A percentile compares a stretch with the other conserved stretches of the same genome.
These are phyloP conservation scores for Myotis myotis DNA, from an alignment of 2,797 vertebrate genomes.

Conservation along the genomic window DNA sequence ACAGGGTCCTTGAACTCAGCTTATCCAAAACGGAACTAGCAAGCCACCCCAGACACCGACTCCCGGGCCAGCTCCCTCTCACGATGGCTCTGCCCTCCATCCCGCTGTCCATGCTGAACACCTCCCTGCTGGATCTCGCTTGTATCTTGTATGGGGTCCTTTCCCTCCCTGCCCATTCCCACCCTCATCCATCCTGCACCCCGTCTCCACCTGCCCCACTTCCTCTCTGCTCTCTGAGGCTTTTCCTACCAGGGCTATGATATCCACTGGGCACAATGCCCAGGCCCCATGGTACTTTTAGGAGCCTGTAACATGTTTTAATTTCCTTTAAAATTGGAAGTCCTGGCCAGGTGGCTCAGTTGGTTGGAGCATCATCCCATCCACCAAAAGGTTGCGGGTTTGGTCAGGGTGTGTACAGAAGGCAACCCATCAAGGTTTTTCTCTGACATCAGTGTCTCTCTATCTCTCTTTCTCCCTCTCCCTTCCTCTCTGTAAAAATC, in stretches of 20 bases:
- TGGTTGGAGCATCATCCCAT: neutral
- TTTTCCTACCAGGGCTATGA: neutral
- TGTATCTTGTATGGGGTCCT: neutral
- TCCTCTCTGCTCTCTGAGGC: neutral
- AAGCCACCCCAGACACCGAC: accelerated
- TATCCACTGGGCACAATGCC: neutral
- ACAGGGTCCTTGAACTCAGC: too few species aligned
- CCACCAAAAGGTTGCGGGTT: neutral
- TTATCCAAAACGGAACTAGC: neutral
- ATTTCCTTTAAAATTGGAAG: neutral
- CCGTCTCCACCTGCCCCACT: neutral
- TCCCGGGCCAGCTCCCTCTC: neutral
- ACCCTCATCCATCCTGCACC: neutral
- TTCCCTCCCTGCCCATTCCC: neutral
- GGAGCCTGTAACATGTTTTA: neutral
- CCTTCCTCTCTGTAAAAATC: neutral
- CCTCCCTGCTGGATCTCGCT: neutral
- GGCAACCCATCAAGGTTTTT: neutral
- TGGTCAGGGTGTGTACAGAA: neutral
- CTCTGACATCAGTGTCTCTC: neutral
- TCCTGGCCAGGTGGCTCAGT: neutral
- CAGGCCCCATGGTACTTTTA: neutral
- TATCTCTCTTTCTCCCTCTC: neutral
- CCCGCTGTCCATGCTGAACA: accelerated
- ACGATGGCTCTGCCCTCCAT: accelerated